These are phyloP conservation scores for Allophyes oxyacanthae DNA, from an alignment of 2,888 invertebrate genomes.

Conservation along the genomic window DNA sequence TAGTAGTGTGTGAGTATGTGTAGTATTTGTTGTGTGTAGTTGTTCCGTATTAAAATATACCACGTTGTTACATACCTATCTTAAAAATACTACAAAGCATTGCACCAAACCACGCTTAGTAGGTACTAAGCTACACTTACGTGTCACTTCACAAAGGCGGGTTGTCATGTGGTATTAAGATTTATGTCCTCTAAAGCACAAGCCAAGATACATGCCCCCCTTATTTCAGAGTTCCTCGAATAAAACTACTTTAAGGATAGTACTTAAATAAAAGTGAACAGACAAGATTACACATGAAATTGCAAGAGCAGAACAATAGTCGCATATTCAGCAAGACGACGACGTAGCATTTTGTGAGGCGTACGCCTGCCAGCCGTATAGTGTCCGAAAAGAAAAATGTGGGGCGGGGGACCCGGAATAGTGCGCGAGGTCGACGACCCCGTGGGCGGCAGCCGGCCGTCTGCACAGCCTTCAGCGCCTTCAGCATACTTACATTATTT, in stretches of 20 bases:
- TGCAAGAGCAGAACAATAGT: constrained; percentile 83
- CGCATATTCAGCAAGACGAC: constrained; percentile 80
- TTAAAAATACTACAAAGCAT: constrained; percentile 3
- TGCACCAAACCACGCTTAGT: constrained; percentile 30
- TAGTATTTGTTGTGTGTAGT: too few relatives aligned
- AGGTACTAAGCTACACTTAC: constrained; percentile 16
- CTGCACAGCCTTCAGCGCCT: constrained; percentile 71
- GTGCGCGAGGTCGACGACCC: constrained; percentile 79
- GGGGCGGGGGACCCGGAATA: constrained; percentile 76
- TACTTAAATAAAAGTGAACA: constrained; percentile 58
- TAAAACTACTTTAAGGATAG: constrained; percentile 25
- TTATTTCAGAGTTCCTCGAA: constrained; percentile 13
- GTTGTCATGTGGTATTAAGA: constrained; percentile 18
- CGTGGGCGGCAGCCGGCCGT: constrained; percentile 63
- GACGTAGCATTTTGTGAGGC: constrained; percentile 74
- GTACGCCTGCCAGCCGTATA: constrained; percentile 72
- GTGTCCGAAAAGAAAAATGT: constrained; percentile 87
- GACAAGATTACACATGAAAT: constrained; percentile 82
- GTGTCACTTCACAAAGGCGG: constrained; percentile 10
- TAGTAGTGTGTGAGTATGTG: too few relatives aligned
- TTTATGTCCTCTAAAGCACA: constrained; percentile 20
- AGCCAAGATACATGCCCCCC: constrained; percentile 15
- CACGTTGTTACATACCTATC: too few relatives aligned
- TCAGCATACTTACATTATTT: constrained; percentile 77
- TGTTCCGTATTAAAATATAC: too few relatives aligned